A percentile compares a stretch with the other conserved stretches of the same genome.
Evolutionary conservation across 2,888 invertebrate species (phyloP).

Genomic region (Noctua janthina): DNA sequence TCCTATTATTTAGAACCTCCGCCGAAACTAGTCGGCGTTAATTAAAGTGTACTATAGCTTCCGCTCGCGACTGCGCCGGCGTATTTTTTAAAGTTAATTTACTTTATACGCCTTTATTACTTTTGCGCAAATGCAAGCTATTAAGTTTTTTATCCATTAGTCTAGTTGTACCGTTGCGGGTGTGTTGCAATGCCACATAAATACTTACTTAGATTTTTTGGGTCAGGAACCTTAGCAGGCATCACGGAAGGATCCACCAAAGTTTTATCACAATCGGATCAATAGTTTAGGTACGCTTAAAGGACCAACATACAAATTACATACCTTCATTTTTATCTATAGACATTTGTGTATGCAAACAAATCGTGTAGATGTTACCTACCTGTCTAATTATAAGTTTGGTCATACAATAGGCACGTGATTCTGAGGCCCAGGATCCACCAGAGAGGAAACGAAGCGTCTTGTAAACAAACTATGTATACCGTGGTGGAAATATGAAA

Average conservation of each 20-base stretch:
- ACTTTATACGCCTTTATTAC: not conserved
- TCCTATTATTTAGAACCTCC: constrained; percentile 48
- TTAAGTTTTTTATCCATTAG: not conserved
- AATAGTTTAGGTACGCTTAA: not conserved
- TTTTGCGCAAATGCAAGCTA: too few relatives aligned
- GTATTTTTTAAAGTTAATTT: not conserved
- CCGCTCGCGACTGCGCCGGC: not conserved
- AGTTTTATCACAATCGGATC: not conserved
- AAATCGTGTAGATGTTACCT: constrained; percentile 35
- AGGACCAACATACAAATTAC: not conserved
- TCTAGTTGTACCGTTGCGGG: not conserved
- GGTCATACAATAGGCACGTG: constrained; percentile 7
- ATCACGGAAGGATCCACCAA: not conserved
- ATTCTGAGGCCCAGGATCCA: not conserved
- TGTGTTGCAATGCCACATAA: too few relatives aligned
- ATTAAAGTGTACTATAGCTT: constrained; percentile 38
- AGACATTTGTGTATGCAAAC: constrained; percentile 43
- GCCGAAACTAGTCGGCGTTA: constrained; percentile 46
- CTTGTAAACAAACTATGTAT: constrained; percentile 1
- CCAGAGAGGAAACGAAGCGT: not conserved
- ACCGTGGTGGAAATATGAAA: not conserved
- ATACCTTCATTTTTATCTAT: not conserved
- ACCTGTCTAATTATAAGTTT: constrained; percentile 45
- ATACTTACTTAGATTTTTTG: not conserved
- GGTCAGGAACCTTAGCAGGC: not conserved